Conservation (phyloP, 1,140 invertebrate genomes). For the Carcinoscorpius rotundicauda region DNA sequence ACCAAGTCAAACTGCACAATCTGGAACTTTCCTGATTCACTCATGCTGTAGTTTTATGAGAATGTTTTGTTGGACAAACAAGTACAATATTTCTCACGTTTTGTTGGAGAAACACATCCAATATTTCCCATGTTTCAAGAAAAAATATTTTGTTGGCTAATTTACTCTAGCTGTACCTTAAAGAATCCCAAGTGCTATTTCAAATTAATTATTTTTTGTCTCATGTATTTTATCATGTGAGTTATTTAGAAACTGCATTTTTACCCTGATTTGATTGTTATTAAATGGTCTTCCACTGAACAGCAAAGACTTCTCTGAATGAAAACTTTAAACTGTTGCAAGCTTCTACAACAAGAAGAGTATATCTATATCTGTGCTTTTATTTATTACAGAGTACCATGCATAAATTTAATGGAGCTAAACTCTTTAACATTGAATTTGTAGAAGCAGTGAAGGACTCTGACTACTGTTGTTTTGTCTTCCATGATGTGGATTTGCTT, state of each 20-base stretch:
- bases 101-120: too few species aligned
- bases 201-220: not conserved
- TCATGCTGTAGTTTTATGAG: too few species aligned
- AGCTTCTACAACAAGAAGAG: too few species aligned
- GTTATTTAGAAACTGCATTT: not conserved
- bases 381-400: slow-evolving; percentile 15
- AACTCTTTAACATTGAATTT: slow-evolving; percentile 38
- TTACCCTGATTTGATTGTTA: not conserved
- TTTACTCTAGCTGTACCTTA: too few species aligned
- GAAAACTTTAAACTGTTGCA: not conserved
- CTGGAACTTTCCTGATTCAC: too few species aligned
- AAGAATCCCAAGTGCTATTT: not conserved
- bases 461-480: slow-evolving; percentile 38
- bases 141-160: too few species aligned
- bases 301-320: not conserved
- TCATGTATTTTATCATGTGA: not conserved
- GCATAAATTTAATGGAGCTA: slow-evolving; percentile 24
- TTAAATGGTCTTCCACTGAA: not conserved
- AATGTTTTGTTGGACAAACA: not conserved
- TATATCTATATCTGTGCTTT: too few species aligned
- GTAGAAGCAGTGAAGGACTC: slow-evolving; percentile 29
- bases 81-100: too few species aligned
- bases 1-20: too few species aligned
- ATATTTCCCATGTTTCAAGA: too few species aligned
- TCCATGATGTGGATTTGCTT: slow-evolving; percentile 45